Percentiles rank a stretch among this genome's conserved stretches.
phyloP scores from a whole-genome alignment of 92 coral and sea anemone species.

The Zoanthus solanderi region DNA sequence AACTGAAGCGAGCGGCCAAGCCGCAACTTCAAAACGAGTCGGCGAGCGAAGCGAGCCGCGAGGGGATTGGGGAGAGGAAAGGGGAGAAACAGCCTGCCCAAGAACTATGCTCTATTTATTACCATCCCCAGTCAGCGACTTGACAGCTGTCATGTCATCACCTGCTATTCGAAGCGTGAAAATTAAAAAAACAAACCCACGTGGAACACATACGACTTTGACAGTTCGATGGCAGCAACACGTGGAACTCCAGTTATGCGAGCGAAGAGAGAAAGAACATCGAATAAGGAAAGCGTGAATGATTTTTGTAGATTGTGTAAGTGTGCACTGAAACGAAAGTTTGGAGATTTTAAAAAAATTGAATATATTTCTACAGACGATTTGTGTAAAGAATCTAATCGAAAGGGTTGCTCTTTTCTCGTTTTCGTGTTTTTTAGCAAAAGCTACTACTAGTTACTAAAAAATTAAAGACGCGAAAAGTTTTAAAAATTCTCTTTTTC shows the following conservation, averaged over 20 bases:
- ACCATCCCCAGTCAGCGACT: conserved; percentile 11
- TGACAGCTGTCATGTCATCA: background rate
- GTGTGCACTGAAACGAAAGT: conserved; percentile 59
- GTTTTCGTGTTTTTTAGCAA: too few species aligned
- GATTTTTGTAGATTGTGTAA: conserved; percentile 61
- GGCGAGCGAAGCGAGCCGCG: background rate
- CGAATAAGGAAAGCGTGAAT: background rate
- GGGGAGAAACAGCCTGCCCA: conserved; percentile 4
- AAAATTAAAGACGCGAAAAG: too few species aligned
- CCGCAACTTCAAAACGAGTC: too few species aligned
- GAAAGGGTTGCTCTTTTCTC: background rate
- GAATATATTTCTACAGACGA: conserved; percentile 57
- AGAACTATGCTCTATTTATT: background rate
- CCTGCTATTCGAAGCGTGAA: background rate
- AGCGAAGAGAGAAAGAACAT: background rate
- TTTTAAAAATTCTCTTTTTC: too few species aligned
- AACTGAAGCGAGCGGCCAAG: too few species aligned
- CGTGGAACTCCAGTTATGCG: background rate
- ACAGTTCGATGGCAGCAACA: conserved; percentile 16
- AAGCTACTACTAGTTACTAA: too few species aligned
- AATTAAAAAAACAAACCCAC: conserved; percentile 1
- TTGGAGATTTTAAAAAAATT: conserved; percentile 54
- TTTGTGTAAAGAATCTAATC: conserved; percentile 54
- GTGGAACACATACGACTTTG: background rate
- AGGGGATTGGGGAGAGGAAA: background rate